Evolutionary conservation across 1,140 invertebrate species (phyloP).

Genomic region (Cherax destructor): DNA sequence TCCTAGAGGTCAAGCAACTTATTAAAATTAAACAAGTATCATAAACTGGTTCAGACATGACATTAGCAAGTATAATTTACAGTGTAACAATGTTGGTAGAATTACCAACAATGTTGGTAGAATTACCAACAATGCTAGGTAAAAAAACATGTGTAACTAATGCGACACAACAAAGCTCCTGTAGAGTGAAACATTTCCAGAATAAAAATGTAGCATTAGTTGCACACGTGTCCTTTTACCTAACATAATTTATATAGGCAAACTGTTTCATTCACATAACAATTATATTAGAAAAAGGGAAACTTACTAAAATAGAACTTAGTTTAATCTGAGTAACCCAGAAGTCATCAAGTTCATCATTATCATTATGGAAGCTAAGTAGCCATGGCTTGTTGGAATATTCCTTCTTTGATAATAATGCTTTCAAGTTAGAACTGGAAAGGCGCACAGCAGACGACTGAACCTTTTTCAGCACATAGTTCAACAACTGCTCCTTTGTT

Average conservation of each 20-base stretch:
- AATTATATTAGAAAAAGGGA: neutral
- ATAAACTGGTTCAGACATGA: neutral
- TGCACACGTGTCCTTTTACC: too few species aligned
- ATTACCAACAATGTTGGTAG: too few species aligned
- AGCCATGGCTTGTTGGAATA: slow-evolving; percentile 75
- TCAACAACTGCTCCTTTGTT: slow-evolving; percentile 74
- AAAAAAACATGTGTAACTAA: too few species aligned
- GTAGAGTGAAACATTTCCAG: too few species aligned
- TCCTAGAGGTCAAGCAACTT: slow-evolving; percentile 12
- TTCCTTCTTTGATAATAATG: slow-evolving; percentile 19
- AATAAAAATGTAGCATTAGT: too few species aligned
- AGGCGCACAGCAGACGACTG: slow-evolving; percentile 74
- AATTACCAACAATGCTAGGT: too few species aligned
- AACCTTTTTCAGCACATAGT: slow-evolving; percentile 76
- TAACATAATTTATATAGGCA: too few species aligned
- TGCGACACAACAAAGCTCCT: too few species aligned
- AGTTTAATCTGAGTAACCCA: slow-evolving; percentile 79
- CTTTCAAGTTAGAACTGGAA: slow-evolving; percentile 73
- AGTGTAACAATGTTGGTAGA: too few species aligned
- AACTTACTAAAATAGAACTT: slow-evolving; percentile 81
- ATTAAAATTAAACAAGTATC: neutral
- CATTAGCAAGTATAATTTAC: too few species aligned
- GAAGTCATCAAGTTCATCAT: slow-evolving; percentile 78
- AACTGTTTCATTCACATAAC: too few species aligned
- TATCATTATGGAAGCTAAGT: slow-evolving; percentile 77